Conservation (phyloP, 2,113 vertebrate genomes). For the Capricornis sumatraensis region DNA sequence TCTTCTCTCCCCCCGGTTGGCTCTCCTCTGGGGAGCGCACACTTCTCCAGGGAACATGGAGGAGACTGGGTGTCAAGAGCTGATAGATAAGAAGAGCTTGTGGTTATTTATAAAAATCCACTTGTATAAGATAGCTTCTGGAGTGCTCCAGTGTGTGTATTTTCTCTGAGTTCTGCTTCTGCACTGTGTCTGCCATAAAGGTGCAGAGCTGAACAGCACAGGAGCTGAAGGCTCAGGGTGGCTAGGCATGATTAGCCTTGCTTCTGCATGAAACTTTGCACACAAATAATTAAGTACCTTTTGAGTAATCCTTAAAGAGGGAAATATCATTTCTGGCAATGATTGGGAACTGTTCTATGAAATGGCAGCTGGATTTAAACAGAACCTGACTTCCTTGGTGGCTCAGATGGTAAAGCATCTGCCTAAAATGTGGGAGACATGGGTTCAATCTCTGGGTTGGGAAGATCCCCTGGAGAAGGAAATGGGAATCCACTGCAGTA, state of each 20-base stretch:
- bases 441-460: neutral
- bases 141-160: neutral
- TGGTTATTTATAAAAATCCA: constrained; percentile 53
- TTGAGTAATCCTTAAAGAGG: neutral
- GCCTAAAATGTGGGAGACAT: neutral
- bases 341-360: neutral
- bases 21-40: neutral
- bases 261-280: constrained; percentile 6
- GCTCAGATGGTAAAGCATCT: neutral
- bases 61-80: neutral
- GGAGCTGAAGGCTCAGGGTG: neutral
- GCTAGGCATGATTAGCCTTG: neutral
- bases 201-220: neutral
- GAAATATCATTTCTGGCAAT: neutral
- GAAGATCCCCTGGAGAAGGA: neutral
- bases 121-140: constrained; percentile 41
- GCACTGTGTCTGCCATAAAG: neutral
- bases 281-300: neutral
- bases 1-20: neutral
- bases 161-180: constrained; percentile 9
- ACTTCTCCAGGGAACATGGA: neutral
- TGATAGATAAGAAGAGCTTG: constrained; percentile 20
- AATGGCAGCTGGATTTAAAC: neutral
- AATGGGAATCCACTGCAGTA: neutral
- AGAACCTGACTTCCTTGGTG: neutral